These are phyloP conservation scores for Phanerotoma sp. DNA, from an alignment of 2,888 invertebrate genomes.

Conservation along the genomic window DNA sequence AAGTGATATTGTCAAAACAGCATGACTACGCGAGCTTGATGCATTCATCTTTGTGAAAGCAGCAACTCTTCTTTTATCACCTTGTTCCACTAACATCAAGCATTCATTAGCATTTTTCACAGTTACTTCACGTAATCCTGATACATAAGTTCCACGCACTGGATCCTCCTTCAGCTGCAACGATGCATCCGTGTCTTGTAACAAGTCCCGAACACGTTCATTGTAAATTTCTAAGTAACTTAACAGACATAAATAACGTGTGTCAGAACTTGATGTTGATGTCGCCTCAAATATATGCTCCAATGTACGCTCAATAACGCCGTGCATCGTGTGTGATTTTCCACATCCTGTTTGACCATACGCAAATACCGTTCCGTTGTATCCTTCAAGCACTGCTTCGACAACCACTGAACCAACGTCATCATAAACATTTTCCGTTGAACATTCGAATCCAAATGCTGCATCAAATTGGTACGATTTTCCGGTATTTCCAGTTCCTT, in stretches of 20 bases:
- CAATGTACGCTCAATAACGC: conserved; percentile 77
- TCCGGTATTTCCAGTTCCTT: conserved; percentile 40
- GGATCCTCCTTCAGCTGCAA: conserved; percentile 68
- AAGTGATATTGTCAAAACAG: conserved; percentile 81
- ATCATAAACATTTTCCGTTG: conserved; percentile 85
- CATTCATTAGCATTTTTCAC: conserved; percentile 80
- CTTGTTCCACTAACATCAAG: conserved; percentile 70
- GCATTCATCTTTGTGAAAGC: conserved; percentile 90
- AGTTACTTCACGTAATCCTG: conserved; percentile 56
- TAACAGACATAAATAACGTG: conserved; percentile 74
- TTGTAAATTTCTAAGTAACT: conserved; percentile 85
- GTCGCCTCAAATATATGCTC: conserved; percentile 89
- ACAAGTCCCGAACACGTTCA: conserved; percentile 74
- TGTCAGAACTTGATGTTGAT: conserved; percentile 66
- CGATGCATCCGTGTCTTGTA: conserved; percentile 60
- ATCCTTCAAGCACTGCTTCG: conserved; percentile 84
- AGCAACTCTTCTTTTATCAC: conserved; percentile 77
- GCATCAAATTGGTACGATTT: conserved; percentile 70
- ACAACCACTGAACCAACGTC: conserved; percentile 66
- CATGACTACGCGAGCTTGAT: conserved; percentile 82
- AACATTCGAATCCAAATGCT: conserved; percentile 73
- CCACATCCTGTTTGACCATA: conserved; percentile 94
- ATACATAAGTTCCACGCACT: conserved; percentile 64
- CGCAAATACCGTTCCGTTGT: conserved; percentile 91
- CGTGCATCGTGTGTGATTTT: conserved; percentile 90